Evolutionary conservation across 2,797 vertebrate species (phyloP).

Genomic region (Hapalemur alaotrensis): DNA sequence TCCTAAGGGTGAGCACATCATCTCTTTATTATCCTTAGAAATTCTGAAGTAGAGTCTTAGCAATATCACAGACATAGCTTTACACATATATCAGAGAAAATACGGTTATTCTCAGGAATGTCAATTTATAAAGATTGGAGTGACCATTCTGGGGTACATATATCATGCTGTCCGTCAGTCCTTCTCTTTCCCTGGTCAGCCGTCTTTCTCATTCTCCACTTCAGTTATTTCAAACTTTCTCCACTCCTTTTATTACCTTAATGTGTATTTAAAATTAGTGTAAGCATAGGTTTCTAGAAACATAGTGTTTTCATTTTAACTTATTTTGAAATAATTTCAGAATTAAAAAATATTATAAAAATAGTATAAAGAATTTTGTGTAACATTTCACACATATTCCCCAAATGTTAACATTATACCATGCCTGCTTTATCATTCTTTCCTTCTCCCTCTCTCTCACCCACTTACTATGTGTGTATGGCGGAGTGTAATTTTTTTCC

Average conservation of each 20-base stretch:
- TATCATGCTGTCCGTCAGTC: background rate
- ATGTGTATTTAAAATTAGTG: constrained; percentile 19
- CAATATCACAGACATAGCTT: background rate
- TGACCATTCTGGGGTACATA: background rate
- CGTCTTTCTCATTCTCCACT: background rate
- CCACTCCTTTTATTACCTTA: background rate
- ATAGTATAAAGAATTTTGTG: background rate
- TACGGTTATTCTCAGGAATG: background rate
- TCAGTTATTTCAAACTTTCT: background rate
- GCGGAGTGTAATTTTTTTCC: background rate
- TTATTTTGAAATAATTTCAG: constrained; percentile 43
- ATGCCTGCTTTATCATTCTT: constrained; percentile 10
- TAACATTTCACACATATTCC: background rate
- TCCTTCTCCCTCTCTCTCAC: background rate
- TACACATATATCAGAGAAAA: background rate
- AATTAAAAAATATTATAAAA: background rate
- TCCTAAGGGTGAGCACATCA: background rate
- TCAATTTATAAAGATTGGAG: background rate
- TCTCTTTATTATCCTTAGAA: background rate
- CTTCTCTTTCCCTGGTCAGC: background rate
- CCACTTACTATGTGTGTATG: background rate
- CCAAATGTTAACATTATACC: background rate
- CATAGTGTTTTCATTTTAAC: background rate
- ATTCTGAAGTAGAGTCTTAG: background rate
- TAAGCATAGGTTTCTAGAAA: background rate